phyloP scores from a whole-genome alignment of 2,888 invertebrate species.

The Mesochorus sp. region DNA sequence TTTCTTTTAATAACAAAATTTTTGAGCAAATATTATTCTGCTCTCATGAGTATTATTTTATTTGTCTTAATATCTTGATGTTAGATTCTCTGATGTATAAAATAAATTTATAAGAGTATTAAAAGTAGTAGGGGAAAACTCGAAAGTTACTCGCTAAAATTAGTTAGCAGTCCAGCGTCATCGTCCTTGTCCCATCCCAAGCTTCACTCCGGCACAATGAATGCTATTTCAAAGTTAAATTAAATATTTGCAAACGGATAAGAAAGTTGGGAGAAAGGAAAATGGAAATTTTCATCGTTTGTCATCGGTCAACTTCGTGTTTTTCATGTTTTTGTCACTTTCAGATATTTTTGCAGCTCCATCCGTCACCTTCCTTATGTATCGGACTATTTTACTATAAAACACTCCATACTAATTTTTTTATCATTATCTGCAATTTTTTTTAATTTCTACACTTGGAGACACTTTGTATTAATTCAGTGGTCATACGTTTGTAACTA shows the following conservation, averaged over 20 bases:
- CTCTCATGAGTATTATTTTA: background rate
- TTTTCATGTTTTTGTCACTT: conserved; percentile 4
- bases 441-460: too few relatives aligned
- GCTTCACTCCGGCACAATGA: conserved; percentile 58
- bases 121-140: background rate
- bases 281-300: conserved; percentile 48
- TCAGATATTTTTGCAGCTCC: background rate
- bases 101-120: conserved; percentile 10
- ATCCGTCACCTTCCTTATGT: background rate
- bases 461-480: too few relatives aligned
- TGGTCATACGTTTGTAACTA: too few relatives aligned
- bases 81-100: background rate
- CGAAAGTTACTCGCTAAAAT: conserved; percentile 48
- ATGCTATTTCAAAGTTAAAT: conserved; percentile 71
- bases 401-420: too few relatives aligned
- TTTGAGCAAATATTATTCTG: background rate
- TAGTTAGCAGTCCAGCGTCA: conserved; percentile 45
- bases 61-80: background rate
- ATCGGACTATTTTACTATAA: too few relatives aligned
- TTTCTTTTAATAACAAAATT: too few relatives aligned
- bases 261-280: conserved; percentile 29
- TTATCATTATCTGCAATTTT: too few relatives aligned
- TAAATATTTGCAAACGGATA: conserved; percentile 66
- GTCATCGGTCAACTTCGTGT: conserved; percentile 1
- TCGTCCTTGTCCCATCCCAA: conserved; percentile 4